Base-by-base conservation (phyloP, 2,888 invertebrate genomes). In the Agrilus mali region DNA sequence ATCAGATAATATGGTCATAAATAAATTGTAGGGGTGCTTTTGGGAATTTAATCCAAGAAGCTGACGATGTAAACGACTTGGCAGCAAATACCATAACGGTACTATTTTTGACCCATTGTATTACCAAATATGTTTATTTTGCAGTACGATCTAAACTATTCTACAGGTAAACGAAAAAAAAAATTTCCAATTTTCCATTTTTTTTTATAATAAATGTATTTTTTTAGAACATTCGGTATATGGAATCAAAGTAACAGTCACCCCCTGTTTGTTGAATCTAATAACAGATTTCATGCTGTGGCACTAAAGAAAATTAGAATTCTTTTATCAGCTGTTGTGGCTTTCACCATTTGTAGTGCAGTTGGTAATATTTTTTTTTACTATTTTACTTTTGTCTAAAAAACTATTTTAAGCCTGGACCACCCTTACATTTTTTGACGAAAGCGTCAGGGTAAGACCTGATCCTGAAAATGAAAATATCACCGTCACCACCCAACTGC, bases 221-320 rank as follows among this genome's bases (percentile, higher is more conserved):
- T 7, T 27, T 55, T 16, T 54, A 80, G 86, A 57, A 85, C 86
- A 0, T 63, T 87, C 34, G 82, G 80, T 27, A 78, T 85, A 47
- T 89, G 88, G 88, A 88, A 88, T 61, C 84, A 86, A 65, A 77
- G 82, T 0, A 86, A 87, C 64, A 79, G 82, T 42, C 87, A 89
- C 66, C 86, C 88, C 0, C 63, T 89, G 34, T 89, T 89, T 62
- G 79, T 84, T 38, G 88, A 88, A 62, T 87, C 86, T 0, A 84
- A 87, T 59, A 67, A 67, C 49, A 53, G 68, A 15, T 86, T 82
- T 61, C 84, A 86, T 58, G 78, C 82, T 34, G 72, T 83, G 33
- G 72, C 86, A 0, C 63, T 87, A 40, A 77, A 78, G 43, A 84
- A 85, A 66, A 86, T 84, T 80, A 70, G 86, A 39, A 77, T 77